Evolutionary conservation across 2,113 vertebrate species (phyloP).

Genomic region (Silurus glanis): DNA sequence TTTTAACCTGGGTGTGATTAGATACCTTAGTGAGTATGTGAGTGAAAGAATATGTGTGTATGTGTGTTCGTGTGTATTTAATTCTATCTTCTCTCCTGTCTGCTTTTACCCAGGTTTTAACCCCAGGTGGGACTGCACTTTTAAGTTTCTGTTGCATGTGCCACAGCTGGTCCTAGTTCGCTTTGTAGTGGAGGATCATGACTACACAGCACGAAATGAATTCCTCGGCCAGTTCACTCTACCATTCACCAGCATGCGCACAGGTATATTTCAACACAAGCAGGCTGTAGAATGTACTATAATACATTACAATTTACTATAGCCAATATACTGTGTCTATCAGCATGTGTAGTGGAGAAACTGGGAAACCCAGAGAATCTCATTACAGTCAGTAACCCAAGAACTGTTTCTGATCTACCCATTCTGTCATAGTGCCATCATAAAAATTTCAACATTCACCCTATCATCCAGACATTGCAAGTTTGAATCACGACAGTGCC

Average conservation of each 20-base stretch:
- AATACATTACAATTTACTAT: too few species aligned
- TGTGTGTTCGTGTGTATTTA: conserved; percentile 1
- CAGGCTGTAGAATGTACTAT: background rate
- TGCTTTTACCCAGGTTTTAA: conserved; percentile 81
- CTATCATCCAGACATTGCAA: background rate
- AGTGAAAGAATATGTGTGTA: background rate
- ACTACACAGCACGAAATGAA: conserved; percentile 84
- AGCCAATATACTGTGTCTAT: too few species aligned
- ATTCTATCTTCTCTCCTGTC: background rate
- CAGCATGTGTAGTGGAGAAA: too few species aligned
- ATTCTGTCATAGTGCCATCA: background rate
- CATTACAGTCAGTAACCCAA: background rate
- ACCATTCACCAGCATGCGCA: conserved; percentile 81
- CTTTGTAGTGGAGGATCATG: conserved; percentile 91
- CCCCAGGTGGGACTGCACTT: conserved; percentile 81
- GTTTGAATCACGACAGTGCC: background rate
- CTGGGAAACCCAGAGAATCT: background rate
- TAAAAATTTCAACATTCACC: background rate
- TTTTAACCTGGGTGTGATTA: conserved; percentile 6
- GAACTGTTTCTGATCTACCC: background rate
- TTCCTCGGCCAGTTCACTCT: conserved; percentile 91
- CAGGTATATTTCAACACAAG: conserved; percentile 71
- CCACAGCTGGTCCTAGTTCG: conserved; percentile 88
- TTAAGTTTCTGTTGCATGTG: conserved; percentile 80
- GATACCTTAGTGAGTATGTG: background rate